Conservation (phyloP, 2,888 invertebrate genomes). For the Melanophora roralis region DNA sequence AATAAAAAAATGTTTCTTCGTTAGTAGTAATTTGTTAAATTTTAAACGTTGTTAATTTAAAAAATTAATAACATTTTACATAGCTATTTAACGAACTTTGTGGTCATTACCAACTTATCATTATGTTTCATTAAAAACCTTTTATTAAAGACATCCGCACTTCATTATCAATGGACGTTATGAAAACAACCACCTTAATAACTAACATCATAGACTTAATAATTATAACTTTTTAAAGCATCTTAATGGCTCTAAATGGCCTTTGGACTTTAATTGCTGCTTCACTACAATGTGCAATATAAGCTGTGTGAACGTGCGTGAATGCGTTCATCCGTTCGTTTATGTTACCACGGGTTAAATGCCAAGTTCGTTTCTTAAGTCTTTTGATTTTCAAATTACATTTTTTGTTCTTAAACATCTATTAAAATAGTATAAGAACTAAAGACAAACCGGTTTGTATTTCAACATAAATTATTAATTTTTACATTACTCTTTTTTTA, state of each 20-base stretch:
- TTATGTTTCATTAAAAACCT: too few species aligned
- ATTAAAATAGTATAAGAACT: background rate
- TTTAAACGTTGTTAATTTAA: too few species aligned
- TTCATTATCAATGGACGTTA: background rate
- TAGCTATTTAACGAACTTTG: too few species aligned
- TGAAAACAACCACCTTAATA: background rate
- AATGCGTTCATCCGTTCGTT: background rate
- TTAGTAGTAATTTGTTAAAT: too few species aligned
- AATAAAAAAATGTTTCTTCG: too few species aligned
- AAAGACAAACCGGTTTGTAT: slow-evolving; percentile 32
- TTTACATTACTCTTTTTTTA: slow-evolving; percentile 7
- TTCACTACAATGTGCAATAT: too few species aligned
- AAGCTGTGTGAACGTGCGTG: background rate
- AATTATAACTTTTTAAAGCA: background rate
- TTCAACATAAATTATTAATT: slow-evolving; percentile 9
- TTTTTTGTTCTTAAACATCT: slow-evolving; percentile 22
- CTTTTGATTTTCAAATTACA: slow-evolving; percentile 16
- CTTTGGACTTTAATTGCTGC: slow-evolving; percentile 22
- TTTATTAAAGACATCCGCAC: too few species aligned
- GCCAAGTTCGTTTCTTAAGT: slow-evolving; percentile 51
- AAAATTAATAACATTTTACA: too few species aligned
- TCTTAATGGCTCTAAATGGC: background rate
- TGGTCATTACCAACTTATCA: too few species aligned
- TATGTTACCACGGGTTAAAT: slow-evolving; percentile 36
- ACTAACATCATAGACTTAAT: background rate